Conservation (phyloP, 2,113 vertebrate genomes). For the Antechinus flavipes region DNA sequence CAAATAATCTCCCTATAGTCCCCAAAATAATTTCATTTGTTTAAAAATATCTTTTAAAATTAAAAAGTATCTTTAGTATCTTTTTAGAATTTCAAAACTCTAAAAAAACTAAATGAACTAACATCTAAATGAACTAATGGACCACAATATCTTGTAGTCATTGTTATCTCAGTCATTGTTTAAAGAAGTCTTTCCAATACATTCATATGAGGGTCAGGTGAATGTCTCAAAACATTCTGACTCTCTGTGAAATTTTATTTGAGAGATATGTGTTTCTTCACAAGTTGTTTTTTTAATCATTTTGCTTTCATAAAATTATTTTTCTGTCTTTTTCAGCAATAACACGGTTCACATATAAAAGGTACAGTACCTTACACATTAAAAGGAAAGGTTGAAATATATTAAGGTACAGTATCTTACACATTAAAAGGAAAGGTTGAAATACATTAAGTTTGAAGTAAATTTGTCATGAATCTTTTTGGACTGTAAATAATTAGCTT, state of each 20-base stretch:
- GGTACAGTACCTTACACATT: background rate
- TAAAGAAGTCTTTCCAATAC: background rate
- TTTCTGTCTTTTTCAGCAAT: background rate
- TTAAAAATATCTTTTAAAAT: too few relatives aligned
- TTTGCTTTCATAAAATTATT: background rate
- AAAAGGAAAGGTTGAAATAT: background rate
- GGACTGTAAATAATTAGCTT: background rate
- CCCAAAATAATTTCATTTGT: background rate
- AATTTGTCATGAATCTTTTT: background rate
- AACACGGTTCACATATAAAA: background rate
- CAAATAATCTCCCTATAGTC: background rate
- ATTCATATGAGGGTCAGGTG: background rate
- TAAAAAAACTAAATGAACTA: background rate
- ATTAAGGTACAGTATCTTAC: background rate
- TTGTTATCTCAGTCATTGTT: background rate
- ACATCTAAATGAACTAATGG: background rate
- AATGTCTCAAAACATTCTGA: background rate
- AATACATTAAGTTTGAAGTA: background rate
- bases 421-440: background rate
- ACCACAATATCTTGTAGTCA: background rate
- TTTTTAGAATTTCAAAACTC: background rate
- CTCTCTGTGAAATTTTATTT: background rate
- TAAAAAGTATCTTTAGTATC: background rate
- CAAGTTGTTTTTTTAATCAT: background rate
- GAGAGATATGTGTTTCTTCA: background rate